Conservation (phyloP, 1,140 invertebrate species). For the Colletes gigas region DNA sequence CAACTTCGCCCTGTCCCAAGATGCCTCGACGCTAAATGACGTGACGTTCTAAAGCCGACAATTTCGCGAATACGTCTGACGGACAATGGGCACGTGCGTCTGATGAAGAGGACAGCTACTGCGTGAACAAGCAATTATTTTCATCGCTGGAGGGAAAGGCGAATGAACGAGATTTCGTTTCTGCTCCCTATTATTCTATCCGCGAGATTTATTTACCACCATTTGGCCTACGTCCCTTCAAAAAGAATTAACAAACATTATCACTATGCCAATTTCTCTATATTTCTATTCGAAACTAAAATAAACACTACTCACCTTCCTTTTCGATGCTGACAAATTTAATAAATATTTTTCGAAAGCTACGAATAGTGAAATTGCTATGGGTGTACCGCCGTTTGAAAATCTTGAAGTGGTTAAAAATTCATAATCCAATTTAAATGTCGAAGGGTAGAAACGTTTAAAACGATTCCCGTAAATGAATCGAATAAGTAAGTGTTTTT, state of each 20-base stretch:
- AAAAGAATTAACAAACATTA: neutral
- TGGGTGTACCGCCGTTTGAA: too few species aligned
- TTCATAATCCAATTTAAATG: neutral
- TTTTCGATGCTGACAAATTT: too few species aligned
- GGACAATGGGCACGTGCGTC: slow-evolving; percentile 31
- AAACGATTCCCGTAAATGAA: neutral
- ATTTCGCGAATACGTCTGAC: slow-evolving; percentile 37
- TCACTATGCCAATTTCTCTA: too few species aligned
- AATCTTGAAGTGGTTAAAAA: neutral
- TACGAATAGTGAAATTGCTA: too few species aligned
- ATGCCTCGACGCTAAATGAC: slow-evolving; percentile 44
- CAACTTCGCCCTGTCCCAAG: slow-evolving; percentile 14
- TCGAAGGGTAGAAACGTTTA: neutral
- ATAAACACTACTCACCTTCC: too few species aligned
- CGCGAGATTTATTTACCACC: slow-evolving; percentile 6
- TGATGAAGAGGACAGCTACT: slow-evolving; percentile 44
- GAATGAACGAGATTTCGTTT: slow-evolving; percentile 14
- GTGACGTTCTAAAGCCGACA: slow-evolving; percentile 48
- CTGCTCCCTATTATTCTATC: neutral
- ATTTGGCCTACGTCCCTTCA: neutral
- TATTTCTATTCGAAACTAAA: too few species aligned
- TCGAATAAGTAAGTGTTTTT: neutral
- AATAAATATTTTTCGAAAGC: too few species aligned
- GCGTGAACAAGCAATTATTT: slow-evolving; percentile 47
- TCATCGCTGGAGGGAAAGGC: neutral